These are phyloP conservation scores for Apis florea DNA, from an alignment of 1,140 invertebrate genomes.

Conservation along the genomic window DNA sequence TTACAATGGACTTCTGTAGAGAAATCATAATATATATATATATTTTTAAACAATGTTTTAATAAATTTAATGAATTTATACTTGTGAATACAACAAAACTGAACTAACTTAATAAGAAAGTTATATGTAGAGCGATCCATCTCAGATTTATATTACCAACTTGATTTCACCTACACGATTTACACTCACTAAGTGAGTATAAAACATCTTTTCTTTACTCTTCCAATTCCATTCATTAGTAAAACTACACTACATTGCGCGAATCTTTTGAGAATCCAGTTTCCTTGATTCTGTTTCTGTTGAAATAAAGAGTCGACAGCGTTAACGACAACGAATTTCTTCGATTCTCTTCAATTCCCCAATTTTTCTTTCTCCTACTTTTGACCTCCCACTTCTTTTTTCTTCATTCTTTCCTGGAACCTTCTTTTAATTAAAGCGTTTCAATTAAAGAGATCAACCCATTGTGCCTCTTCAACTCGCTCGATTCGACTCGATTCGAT, in stretches of 20 bases:
- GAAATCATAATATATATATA: no score
- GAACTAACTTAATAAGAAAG: no score
- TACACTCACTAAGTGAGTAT: no score
- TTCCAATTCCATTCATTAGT: not conserved
- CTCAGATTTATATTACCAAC: no score
- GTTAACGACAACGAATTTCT: conserved; percentile 3
- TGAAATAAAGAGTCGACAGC: conserved; percentile 36
- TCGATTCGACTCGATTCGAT: conserved; percentile 47
- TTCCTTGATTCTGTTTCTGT: conserved; percentile 35
- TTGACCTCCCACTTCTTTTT: no score
- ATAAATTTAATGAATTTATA: no score
- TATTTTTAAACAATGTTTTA: no score
- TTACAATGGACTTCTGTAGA: no score
- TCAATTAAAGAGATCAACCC: conserved; percentile 59
- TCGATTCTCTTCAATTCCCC: not conserved
- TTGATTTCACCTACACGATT: no score
- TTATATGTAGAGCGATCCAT: no score
- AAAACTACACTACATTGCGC: conserved; percentile 22
- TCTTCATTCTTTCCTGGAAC: not conserved
- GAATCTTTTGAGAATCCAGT: conserved; percentile 43
- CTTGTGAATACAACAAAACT: no score
- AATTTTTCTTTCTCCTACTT: not conserved
- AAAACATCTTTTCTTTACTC: no score
- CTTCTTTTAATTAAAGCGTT: conserved; percentile 59
- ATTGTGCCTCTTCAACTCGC: conserved; percentile 42